phyloP scores from a whole-genome alignment of 2,113 vertebrate genomes.

The Alaudala cheleensis region DNA sequence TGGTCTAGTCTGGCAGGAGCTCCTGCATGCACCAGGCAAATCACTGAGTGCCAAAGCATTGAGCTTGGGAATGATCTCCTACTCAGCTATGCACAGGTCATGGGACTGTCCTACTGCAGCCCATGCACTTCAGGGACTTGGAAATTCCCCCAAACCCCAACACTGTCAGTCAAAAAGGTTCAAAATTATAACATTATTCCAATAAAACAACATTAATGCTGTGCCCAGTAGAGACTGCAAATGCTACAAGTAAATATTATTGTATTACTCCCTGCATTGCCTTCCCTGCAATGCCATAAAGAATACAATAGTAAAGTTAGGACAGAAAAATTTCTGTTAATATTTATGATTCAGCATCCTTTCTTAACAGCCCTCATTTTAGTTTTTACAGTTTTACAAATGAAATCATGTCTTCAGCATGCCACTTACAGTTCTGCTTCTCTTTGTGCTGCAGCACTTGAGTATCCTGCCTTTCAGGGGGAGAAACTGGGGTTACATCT shows the following conservation, averaged over 20 bases:
- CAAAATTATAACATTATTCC: background rate
- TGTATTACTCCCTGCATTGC: background rate
- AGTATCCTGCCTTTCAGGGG: background rate
- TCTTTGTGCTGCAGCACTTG: background rate
- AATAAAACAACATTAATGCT: background rate
- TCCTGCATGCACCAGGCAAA: background rate
- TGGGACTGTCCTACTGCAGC: background rate
- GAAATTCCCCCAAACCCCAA: background rate
- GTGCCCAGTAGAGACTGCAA: background rate
- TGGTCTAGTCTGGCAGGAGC: background rate
- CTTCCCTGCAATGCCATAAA: background rate
- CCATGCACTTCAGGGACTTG: background rate
- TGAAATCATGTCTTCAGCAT: background rate
- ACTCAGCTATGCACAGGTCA: background rate
- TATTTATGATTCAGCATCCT: background rate
- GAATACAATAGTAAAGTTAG: background rate
- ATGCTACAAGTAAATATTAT: background rate
- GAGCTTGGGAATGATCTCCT: background rate
- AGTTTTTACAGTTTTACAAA: background rate
- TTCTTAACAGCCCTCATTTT: background rate
- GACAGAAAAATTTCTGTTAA: background rate
- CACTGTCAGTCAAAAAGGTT: background rate
- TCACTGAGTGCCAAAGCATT: background rate
- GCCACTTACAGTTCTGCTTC: background rate
- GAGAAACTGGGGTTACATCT: background rate